A percentile compares a stretch with the other conserved stretches of the same genome.
phyloP scores from a whole-genome alignment of 1,140 invertebrate species.

The Drosophila busckii region DNA sequence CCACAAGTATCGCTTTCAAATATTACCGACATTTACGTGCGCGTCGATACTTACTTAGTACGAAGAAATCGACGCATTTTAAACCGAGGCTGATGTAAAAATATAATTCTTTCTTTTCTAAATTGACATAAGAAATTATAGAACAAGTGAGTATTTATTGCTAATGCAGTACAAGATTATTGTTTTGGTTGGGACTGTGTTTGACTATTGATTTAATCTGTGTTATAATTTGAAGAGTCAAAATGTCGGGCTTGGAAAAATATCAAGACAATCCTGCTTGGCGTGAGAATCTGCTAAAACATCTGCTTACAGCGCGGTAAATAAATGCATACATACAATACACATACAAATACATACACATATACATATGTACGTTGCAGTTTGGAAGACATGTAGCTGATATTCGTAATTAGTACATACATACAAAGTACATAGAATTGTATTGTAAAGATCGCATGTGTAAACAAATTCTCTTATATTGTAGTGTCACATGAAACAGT shows the following conservation, averaged over 20 bases:
- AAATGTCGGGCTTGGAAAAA: constrained; percentile 66
- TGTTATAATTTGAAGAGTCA: constrained; percentile 5
- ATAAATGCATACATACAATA: constrained; percentile 24
- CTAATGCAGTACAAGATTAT: background rate
- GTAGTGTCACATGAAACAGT: constrained; percentile 9
- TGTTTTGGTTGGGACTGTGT: background rate
- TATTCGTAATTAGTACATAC: too few relatives aligned
- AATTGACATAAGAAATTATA: background rate
- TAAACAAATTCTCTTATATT: background rate
- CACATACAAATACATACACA: too few relatives aligned
- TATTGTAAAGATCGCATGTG: background rate
- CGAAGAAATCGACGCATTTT: constrained; percentile 1
- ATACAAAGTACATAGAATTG: too few relatives aligned
- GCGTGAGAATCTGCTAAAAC: constrained; percentile 56
- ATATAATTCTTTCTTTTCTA: background rate
- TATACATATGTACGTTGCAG: background rate
- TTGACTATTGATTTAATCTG: too few relatives aligned
- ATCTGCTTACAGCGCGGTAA: constrained; percentile 68
- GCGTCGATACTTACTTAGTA: constrained; percentile 9
- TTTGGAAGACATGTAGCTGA: constrained; percentile 1
- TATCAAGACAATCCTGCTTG: constrained; percentile 65
- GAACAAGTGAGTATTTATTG: constrained; percentile 9
- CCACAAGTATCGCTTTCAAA: constrained; percentile 10
- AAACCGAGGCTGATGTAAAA: constrained; percentile 1
- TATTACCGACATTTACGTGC: background rate